Evolutionary conservation across 2,888 invertebrate genomes (phyloP).

Genomic region (Argyresthia goedartella): DNA sequence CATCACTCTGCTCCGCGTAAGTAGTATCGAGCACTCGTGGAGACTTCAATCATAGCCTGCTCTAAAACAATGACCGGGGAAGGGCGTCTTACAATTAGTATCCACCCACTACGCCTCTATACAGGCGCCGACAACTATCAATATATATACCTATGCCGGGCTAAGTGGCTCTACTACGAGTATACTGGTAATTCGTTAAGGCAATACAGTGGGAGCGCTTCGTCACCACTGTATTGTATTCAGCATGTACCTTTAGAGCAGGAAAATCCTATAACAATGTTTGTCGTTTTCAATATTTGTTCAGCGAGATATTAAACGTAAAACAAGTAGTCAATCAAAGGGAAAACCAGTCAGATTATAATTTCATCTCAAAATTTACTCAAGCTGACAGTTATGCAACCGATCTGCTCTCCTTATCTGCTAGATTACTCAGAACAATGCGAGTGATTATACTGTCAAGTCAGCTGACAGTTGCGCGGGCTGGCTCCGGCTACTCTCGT

Average conservation of each 20-base stretch:
- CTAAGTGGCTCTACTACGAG: constrained; percentile 53
- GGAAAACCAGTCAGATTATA: constrained; percentile 56
- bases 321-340: constrained; percentile 52
- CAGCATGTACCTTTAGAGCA: not conserved
- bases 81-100: constrained; percentile 66
- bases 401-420: constrained; percentile 49
- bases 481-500: constrained; percentile 7
- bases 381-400: constrained; percentile 62
- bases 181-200: constrained; percentile 36
- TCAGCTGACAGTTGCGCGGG: constrained; percentile 44
- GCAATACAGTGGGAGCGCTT: constrained; percentile 21
- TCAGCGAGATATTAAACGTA: constrained; percentile 40
- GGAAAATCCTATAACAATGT: not conserved
- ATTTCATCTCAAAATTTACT: constrained; percentile 45
- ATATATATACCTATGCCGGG: constrained; percentile 16
- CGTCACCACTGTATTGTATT: no score
- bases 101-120: constrained; percentile 57
- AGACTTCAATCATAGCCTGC: constrained; percentile 67
- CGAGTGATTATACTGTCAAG: constrained; percentile 61
- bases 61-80: constrained; percentile 68
- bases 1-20: constrained; percentile 22
- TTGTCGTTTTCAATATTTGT: not conserved
- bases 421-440: constrained; percentile 63
- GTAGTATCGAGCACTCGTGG: constrained; percentile 30
- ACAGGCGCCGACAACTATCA: constrained; percentile 42